Conservation (phyloP, 2,113 vertebrate species). For the Urocynchramus pylzowi region DNA sequence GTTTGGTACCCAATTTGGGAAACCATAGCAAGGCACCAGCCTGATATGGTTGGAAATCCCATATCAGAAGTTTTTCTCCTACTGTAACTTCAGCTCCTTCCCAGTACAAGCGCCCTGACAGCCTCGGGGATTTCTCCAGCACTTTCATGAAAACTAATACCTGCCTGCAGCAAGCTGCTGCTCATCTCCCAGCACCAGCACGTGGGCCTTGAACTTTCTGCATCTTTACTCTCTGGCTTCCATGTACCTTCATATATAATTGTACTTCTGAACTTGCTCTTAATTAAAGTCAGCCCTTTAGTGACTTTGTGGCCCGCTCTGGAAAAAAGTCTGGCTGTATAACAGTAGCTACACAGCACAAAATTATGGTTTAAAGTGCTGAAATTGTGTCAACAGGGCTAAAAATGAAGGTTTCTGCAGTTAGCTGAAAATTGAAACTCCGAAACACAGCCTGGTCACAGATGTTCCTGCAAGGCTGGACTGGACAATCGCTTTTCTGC, state of each 20-base stretch:
- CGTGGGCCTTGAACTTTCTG: neutral
- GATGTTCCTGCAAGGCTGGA: neutral
- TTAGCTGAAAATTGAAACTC: neutral
- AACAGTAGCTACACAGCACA: neutral
- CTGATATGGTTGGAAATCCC: neutral
- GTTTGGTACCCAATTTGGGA: neutral
- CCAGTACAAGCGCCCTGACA: neutral
- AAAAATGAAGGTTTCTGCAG: neutral
- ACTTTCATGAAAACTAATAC: slow-evolving; percentile 10
- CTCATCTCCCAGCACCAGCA: neutral
- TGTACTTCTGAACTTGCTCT: neutral
- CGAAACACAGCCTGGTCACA: neutral
- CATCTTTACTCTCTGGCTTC: neutral
- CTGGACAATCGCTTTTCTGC: neutral
- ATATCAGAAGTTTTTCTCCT: neutral
- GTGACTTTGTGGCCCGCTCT: neutral
- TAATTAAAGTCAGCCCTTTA: neutral
- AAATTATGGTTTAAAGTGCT: neutral
- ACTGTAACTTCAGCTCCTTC: neutral
- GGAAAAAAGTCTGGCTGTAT: neutral
- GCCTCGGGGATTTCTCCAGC: slow-evolving; percentile 1
- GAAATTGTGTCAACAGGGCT: neutral
- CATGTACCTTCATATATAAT: neutral
- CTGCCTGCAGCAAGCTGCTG: neutral
- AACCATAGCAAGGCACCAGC: neutral